Percentiles rank a stretch among this genome's conserved stretches.
Evolutionary conservation across 2,797 vertebrate genomes (phyloP).

Genomic region (Sebastolobus alascanus): DNA sequence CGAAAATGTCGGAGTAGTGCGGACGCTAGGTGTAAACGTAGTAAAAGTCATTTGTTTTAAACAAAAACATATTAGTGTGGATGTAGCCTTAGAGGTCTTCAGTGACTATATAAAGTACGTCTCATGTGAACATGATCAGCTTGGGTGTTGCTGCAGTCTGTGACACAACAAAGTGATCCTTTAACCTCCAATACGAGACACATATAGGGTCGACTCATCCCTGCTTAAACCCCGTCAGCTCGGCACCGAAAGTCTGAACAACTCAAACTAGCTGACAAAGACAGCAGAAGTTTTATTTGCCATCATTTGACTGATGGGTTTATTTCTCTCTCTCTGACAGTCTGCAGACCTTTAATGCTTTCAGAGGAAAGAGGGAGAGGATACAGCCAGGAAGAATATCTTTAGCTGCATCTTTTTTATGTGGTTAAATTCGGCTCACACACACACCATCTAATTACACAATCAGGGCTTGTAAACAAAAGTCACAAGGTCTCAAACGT

Average conservation of each 20-base stretch:
- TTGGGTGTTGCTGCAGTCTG: constrained; percentile 12
- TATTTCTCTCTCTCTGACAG: background rate
- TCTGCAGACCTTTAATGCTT: no score
- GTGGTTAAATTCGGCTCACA: background rate
- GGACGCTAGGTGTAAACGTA: no score
- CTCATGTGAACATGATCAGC: background rate
- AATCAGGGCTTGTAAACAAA: background rate
- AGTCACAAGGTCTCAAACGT: background rate
- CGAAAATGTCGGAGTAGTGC: no score
- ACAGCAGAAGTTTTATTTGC: background rate
- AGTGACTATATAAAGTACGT: background rate
- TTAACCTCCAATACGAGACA: constrained; percentile 11
- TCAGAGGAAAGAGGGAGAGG: no score
- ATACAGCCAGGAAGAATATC: background rate
- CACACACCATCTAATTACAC: background rate
- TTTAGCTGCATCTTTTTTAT: background rate
- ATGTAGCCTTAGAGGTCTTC: no score
- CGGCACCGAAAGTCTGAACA: background rate
- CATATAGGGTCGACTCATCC: background rate
- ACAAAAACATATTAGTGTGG: no score
- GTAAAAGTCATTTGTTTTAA: no score
- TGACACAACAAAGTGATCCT: constrained; percentile 26
- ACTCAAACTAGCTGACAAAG: background rate
- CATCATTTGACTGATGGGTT: background rate
- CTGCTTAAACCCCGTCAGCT: background rate